Evolutionary conservation across 2,888 invertebrate species (phyloP), one percentile per base, ranked within the genome.

Genomic region (Silvanus unidentatus): DNA sequence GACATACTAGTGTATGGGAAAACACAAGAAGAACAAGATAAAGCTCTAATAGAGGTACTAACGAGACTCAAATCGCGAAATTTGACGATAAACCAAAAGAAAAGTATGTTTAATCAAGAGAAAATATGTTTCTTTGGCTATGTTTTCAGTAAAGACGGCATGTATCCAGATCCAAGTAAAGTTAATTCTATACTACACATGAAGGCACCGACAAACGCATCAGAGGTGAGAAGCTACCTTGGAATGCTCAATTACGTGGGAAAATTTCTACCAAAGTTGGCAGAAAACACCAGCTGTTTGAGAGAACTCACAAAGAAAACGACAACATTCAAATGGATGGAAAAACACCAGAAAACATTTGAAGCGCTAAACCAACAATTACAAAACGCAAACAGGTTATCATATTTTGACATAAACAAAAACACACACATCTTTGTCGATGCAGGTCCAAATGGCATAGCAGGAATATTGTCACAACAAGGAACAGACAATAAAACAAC

Each of bases 61-160:
- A 16, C 4, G 2, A 37, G 5, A 13, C n/a, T 37, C 13, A 10
- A 37, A 37, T 4, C 13, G 15, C 6, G 5, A 16, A 8, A n/a
- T 37, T 13, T 37, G 3, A 16, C 15, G 2, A 4, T 37, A 13
- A 37, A 37, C 16, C 3, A 15, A 36, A 38, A 59, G 2, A 69
- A 69, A 51, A 69, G 66, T 48, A 40, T 43, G 12, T 62, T 52
- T 43, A 47, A 47, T 11, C 48, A 40, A 14, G 16, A 46, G 38
- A 43, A 45, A 42, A 45, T 64, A 3, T 35, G 50, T 13, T 65
- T 65, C 47, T 16, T 65, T 12, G 61, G 63, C 22, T 59, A 64
- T 40, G 41, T 48, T 38, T 37, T 68, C 29, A 49, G 58, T 5
- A 6, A 43, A 15, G 29, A 51, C 5, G 64, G 59, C 1, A 50